phyloP scores from a whole-genome alignment of 92 coral and sea anemone species.

The Porites cylindrica region DNA sequence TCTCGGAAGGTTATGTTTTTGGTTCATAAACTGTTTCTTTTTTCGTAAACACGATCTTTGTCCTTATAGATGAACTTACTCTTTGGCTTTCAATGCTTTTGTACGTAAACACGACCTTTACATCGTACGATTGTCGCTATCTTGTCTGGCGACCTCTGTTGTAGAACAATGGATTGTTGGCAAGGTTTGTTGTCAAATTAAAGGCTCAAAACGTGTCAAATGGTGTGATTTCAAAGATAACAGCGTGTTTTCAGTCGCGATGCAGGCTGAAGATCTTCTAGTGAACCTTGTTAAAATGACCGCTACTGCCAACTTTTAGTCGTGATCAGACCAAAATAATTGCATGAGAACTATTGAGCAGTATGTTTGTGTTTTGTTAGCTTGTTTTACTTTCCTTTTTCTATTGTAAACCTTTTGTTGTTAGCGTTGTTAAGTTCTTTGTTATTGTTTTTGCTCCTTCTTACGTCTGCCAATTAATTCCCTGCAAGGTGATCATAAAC shows the following conservation, averaged over 20 bases:
- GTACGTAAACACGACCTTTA: neutral
- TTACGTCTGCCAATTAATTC: neutral
- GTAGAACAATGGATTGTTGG: conserved; percentile 14
- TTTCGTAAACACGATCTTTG: neutral
- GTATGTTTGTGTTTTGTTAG: neutral
- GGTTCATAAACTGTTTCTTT: neutral
- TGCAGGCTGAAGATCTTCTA: neutral
- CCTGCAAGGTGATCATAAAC: neutral
- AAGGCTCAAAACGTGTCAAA: conserved; percentile 1
- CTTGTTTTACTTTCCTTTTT: neutral
- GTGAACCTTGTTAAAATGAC: neutral
- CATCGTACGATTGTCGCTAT: neutral
- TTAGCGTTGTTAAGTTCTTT: neutral
- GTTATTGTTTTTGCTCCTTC: neutral
- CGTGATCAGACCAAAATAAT: neutral
- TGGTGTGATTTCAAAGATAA: neutral
- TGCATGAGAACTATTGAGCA: neutral
- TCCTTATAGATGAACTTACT: neutral
- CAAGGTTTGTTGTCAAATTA: conserved; percentile 6
- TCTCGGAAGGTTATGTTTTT: neutral
- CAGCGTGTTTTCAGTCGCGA: conserved; percentile 1
- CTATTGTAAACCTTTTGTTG: neutral
- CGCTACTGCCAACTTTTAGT: neutral
- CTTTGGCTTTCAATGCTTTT: neutral
- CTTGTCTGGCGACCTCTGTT: conserved; percentile 3